Percentiles rank a stretch among this genome's conserved stretches.
phyloP scores from a whole-genome alignment of 2,888 invertebrate genomes.

The Cheilosia scutellata region DNA sequence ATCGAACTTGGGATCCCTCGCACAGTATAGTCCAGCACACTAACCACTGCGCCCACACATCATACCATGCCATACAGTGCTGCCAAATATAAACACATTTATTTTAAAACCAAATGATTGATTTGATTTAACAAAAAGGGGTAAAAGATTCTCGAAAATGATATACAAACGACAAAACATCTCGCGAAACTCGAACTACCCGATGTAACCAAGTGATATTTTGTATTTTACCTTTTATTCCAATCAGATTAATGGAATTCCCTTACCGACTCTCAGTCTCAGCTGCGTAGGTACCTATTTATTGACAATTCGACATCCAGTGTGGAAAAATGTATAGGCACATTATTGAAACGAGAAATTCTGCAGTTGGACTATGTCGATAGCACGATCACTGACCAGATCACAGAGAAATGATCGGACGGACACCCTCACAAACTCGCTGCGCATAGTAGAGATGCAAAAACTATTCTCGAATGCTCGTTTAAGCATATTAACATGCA shows the following conservation, averaged over 20 bases:
- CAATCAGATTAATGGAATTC: conserved; percentile 25
- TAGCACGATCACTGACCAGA: conserved; percentile 42
- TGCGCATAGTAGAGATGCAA: neutral
- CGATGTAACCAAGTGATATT: neutral
- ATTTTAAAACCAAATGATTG: too few relatives aligned
- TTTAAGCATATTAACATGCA: neutral
- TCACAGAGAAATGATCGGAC: conserved; percentile 19
- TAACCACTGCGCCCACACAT: too few relatives aligned
- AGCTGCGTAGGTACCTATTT: neutral
- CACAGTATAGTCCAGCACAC: too few relatives aligned
- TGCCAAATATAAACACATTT: too few relatives aligned
- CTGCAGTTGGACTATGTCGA: conserved; percentile 12
- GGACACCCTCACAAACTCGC: neutral
- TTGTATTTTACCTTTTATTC: conserved; percentile 33
- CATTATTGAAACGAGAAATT: conserved; percentile 16
- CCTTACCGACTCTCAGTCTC: conserved; percentile 12
- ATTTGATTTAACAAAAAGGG: too few relatives aligned
- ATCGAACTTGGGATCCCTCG: too few relatives aligned
- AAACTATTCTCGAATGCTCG: neutral
- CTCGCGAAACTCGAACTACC: too few relatives aligned
- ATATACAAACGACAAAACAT: too few relatives aligned
- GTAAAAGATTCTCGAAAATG: too few relatives aligned
- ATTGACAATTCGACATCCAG: conserved; percentile 31
- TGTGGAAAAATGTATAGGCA: conserved; percentile 43
- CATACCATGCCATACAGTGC: too few relatives aligned